Conservation (phyloP, 2,113 vertebrate genomes). For the Pachypanchax playfairii region DNA sequence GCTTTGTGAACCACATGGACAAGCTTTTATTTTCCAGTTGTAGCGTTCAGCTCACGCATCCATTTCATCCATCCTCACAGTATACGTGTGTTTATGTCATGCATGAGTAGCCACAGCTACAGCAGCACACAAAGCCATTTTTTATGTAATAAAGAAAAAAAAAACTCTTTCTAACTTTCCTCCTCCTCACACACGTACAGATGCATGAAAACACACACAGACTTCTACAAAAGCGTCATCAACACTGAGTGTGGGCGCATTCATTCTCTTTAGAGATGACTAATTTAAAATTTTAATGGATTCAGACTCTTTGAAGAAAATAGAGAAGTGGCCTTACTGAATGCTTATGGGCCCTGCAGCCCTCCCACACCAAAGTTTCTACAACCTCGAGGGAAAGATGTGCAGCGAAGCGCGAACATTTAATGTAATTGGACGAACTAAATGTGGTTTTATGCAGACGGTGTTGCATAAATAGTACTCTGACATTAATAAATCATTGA, state of each 20-base stretch:
- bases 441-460: constrained; percentile 56
- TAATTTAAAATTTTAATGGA: constrained; percentile 72
- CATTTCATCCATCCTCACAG: constrained; percentile 25
- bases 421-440: constrained; percentile 61
- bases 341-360: constrained; percentile 26
- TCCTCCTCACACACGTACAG: background rate
- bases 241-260: constrained; percentile 28
- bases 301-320: constrained; percentile 58
- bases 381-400: constrained; percentile 34
- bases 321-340: constrained; percentile 47
- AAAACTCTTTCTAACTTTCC: background rate
- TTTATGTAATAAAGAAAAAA: too few species aligned
- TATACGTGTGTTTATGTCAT: constrained; percentile 11
- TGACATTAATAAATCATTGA: constrained; percentile 33
- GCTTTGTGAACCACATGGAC: constrained; percentile 40
- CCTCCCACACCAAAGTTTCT: constrained; percentile 25
- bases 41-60: constrained; percentile 46
- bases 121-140: constrained; percentile 22
- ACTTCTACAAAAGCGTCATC: constrained; percentile 15
- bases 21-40: constrained; percentile 40
- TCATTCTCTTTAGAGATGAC: constrained; percentile 57
- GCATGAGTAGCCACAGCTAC: constrained; percentile 12
- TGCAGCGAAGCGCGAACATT: constrained; percentile 44
- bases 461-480: constrained; percentile 45
- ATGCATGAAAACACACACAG: background rate